phyloP scores from a whole-genome alignment of 2,888 invertebrate species.

The Thymelicus lineola region DNA sequence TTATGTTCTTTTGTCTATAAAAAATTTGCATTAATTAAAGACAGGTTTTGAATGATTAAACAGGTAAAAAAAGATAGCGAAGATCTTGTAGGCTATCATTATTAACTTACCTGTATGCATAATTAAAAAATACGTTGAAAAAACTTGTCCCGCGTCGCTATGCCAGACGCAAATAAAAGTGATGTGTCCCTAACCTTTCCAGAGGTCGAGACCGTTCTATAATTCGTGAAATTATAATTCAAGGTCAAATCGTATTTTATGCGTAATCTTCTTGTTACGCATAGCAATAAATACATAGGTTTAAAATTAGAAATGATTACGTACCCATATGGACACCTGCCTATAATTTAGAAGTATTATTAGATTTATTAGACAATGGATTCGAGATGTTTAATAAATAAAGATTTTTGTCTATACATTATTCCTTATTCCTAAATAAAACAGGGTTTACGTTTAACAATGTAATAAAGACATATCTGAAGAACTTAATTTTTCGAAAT shows the following conservation, averaged over 20 bases:
- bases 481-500: no score
- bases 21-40: not conserved
- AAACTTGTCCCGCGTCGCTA: conserved; percentile 62
- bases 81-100: conserved; percentile 45
- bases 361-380: no score
- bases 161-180: conserved; percentile 73
- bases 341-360: no score
- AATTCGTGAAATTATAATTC: conserved; percentile 76
- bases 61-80: conserved; percentile 42
- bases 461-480: no score
- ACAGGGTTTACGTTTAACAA: no score
- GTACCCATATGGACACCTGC: not conserved
- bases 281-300: conserved; percentile 11
- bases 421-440: no score
- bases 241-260: conserved; percentile 65
- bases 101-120: conserved; percentile 46
- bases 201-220: conserved; percentile 68
- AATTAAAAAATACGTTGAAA: conserved; percentile 48
- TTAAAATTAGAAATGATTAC: conserved; percentile 3
- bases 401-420: no score
- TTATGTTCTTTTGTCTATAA: not conserved
- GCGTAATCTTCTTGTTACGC: not conserved
- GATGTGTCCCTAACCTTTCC: conserved; percentile 80
- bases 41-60: conserved; percentile 44
- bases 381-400: no score